Percentiles rank a stretch among this genome's conserved stretches.
These are phyloP conservation scores for Ceratina japonica DNA, from an alignment of 1,140 invertebrate genomes.

Conservation along the genomic window DNA sequence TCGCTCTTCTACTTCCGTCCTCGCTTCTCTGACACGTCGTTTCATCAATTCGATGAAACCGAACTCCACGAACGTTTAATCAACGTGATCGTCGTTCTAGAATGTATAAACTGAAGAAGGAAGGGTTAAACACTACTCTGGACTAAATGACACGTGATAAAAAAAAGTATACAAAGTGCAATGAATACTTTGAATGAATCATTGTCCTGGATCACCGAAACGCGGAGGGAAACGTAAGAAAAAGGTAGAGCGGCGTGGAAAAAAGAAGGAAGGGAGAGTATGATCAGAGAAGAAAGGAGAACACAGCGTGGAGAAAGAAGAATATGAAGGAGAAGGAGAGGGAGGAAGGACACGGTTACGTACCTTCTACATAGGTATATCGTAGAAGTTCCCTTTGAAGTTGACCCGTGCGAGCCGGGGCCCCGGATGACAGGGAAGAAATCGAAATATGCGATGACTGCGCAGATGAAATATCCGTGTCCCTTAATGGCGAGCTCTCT, in stretches of 20 bases:
- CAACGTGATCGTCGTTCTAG: too few species aligned
- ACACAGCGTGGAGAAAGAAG: slow-evolving; percentile 23
- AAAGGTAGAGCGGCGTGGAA: slow-evolving; percentile 6
- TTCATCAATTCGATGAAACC: too few species aligned
- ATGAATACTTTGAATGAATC: too few species aligned
- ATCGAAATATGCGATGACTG: slow-evolving; percentile 76
- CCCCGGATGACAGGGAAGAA: slow-evolving; percentile 72
- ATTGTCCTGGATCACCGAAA: slow-evolving; percentile 42
- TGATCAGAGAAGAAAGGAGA: slow-evolving; percentile 31
- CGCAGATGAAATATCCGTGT: slow-evolving; percentile 75
- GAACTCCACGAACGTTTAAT: too few species aligned
- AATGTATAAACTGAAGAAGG: too few species aligned
- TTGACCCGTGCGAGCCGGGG: slow-evolving; percentile 60
- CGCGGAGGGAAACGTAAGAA: slow-evolving; percentile 12
- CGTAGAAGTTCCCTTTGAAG: slow-evolving; percentile 67
- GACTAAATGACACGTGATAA: too few species aligned
- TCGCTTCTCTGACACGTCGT: too few species aligned
- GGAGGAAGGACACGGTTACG: slow-evolving; percentile 14
- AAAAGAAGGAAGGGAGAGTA: too few species aligned
- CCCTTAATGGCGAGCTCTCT: slow-evolving; percentile 69
- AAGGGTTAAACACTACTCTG: too few species aligned
- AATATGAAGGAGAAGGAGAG: not conserved
- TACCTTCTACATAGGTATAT: slow-evolving; percentile 53
- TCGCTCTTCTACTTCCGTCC: slow-evolving; percentile 20
- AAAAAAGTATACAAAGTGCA: too few species aligned